phyloP scores from a whole-genome alignment of 2,888 invertebrate genomes.

The Orchesellides sinensis region DNA sequence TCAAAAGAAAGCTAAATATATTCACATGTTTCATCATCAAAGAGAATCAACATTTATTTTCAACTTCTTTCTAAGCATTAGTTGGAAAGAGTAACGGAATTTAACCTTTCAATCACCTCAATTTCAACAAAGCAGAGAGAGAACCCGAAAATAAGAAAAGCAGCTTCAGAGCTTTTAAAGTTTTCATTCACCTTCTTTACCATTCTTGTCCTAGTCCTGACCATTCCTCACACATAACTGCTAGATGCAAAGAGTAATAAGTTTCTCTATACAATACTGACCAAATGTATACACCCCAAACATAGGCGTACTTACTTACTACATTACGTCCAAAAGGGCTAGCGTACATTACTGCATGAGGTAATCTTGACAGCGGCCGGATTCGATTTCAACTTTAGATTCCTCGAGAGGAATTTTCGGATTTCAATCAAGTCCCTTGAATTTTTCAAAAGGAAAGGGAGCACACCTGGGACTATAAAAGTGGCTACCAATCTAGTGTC shows the following conservation, averaged over 20 bases:
- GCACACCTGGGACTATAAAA: constrained; percentile 69
- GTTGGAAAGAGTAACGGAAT: constrained; percentile 20
- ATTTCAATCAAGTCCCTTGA: constrained; percentile 68
- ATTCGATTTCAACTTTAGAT: constrained; percentile 65
- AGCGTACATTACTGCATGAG: constrained; percentile 25
- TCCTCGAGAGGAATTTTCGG: constrained; percentile 67
- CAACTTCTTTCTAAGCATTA: too few relatives aligned
- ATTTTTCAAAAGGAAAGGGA: constrained; percentile 63
- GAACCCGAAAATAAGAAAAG: constrained; percentile 4
- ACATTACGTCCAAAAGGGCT: too few relatives aligned
- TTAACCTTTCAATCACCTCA: constrained; percentile 40
- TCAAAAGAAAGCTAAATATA: neutral
- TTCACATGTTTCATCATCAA: neutral
- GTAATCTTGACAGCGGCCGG: constrained; percentile 65
- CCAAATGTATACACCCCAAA: too few relatives aligned
- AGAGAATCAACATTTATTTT: neutral
- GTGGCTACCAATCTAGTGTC: constrained; percentile 65
- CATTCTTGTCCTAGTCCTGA: neutral
- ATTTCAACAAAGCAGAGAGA: neutral
- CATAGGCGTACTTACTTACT: too few relatives aligned
- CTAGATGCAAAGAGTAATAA: too few relatives aligned
- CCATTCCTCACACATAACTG: too few relatives aligned
- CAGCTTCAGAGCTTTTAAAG: constrained; percentile 1
- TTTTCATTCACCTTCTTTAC: constrained; percentile 7
- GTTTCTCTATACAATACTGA: too few relatives aligned